These are phyloP conservation scores for Xenopus laevis DNA, from an alignment of 2,113 vertebrate species.

Conservation along the genomic window DNA sequence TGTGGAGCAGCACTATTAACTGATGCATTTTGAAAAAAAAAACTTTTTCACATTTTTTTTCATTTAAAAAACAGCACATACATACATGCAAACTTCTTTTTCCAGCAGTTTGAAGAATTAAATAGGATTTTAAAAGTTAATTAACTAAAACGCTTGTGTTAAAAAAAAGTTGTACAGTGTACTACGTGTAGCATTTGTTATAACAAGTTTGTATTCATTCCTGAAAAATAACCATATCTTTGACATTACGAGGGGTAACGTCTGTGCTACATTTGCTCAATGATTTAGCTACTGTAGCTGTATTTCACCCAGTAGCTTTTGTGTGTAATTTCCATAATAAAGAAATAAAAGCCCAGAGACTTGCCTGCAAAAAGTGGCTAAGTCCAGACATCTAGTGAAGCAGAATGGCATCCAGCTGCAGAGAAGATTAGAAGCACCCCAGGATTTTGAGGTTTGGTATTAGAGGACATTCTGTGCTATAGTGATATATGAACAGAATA, in stretches of 20 bases:
- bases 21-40: too few species aligned
- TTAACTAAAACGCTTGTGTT: too few species aligned
- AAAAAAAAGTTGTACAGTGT: too few species aligned
- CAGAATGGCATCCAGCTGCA: conserved; percentile 3
- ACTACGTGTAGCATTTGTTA: too few species aligned
- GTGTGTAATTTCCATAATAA: conserved; percentile 12
- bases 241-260: not conserved
- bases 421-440: conserved; percentile 5
- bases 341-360: not conserved
- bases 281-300: not conserved
- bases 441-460: not conserved
- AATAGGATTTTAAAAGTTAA: too few species aligned
- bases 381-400: not conserved
- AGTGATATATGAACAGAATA: conserved; percentile 14
- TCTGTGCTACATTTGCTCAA: not conserved
- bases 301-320: not conserved
- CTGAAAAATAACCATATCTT: not conserved
- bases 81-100: too few species aligned
- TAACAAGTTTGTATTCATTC: not conserved
- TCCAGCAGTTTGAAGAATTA: too few species aligned
- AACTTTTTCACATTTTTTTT: too few species aligned
- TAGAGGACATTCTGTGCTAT: conserved; percentile 1
- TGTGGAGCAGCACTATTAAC: too few species aligned
- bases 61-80: too few species aligned
- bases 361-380: not conserved